Evolutionary conservation across 2,113 vertebrate genomes (phyloP).

Genomic region (Dromas ardeola): DNA sequence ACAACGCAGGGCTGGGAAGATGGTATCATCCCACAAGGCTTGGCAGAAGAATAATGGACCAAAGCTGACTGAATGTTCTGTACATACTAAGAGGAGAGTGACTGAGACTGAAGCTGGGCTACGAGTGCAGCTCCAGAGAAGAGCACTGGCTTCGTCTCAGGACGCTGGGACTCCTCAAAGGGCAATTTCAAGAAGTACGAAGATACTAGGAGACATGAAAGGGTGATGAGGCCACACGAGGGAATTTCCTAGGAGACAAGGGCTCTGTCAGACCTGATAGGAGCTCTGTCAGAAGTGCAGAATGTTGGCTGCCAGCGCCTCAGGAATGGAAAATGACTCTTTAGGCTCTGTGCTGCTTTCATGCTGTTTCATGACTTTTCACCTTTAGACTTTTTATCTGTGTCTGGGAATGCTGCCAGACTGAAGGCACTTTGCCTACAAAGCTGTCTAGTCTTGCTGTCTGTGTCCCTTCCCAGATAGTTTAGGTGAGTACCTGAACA

Average conservation of each 20-base stretch:
- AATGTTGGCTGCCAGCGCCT: not conserved
- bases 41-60: not conserved
- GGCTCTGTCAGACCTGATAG: not conserved
- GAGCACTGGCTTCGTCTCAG: not conserved
- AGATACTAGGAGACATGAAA: not conserved
- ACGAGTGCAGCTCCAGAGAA: not conserved
- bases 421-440: not conserved
- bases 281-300: not conserved
- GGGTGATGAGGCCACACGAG: not conserved
- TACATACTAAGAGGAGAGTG: fast-evolving
- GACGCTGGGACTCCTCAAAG: not conserved
- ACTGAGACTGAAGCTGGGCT: not conserved
- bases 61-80: not conserved
- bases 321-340: not conserved
- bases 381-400: not conserved
- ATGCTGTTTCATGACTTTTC: not conserved
- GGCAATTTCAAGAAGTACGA: not conserved
- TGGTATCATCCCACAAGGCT: fast-evolving
- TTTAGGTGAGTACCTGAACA: not conserved
- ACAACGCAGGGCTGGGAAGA: not conserved
- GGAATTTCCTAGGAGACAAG: not conserved
- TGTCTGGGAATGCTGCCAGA: not conserved
- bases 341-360: not conserved
- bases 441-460: not conserved
- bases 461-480: not conserved